Base-by-base conservation (phyloP, 2,888 invertebrate species). In the Folsomia manolachei region DNA sequence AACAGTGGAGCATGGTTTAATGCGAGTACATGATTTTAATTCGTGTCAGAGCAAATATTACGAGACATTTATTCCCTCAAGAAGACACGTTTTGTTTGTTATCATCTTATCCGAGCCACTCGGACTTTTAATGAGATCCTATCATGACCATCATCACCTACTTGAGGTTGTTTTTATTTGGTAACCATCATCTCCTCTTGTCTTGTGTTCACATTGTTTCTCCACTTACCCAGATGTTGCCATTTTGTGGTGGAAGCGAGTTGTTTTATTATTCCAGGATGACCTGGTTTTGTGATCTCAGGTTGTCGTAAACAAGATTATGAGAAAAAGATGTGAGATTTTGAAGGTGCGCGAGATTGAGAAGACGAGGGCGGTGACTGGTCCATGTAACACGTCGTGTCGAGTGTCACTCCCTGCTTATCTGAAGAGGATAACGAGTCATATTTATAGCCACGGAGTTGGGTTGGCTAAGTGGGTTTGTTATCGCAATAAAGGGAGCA, bases 401-500 rank as follows among this genome's bases (percentile, higher is more conserved):
- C 19, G 21, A 56, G 56, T 56, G 56, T 56, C 21, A 19, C n/a
- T n/a, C n/a, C n/a, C 21, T 56, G 56, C 21, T 56, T 56, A 56
- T 56, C 56, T 19, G 7, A 19, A 21, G 56, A 56, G 56, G 21
- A 56, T 56, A 19, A 39, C 39, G 39, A 39, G 39, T 39, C 39
- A 14, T 39, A 39, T 39, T 39, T 39, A 39, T 39, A 39, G 39
- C 14, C n/a, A n/a, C 7, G 39, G 39, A 39, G 39, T 14, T 39
- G 14, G 39, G 7, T 39, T 7, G 23, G 62, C 7, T 23, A 66
- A 66, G 65, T 66, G 65, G 65, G 65, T 52, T 66, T 66, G 65
- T 66, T 66, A 66, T 39, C 65, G 65, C 52, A 66, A 52, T 66
- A 67, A 56, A 56, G 60, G 66, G 24, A 67, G 52, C 60, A 26